phyloP scores from a whole-genome alignment of 2,888 invertebrate genomes.

The Elmis aenea region DNA sequence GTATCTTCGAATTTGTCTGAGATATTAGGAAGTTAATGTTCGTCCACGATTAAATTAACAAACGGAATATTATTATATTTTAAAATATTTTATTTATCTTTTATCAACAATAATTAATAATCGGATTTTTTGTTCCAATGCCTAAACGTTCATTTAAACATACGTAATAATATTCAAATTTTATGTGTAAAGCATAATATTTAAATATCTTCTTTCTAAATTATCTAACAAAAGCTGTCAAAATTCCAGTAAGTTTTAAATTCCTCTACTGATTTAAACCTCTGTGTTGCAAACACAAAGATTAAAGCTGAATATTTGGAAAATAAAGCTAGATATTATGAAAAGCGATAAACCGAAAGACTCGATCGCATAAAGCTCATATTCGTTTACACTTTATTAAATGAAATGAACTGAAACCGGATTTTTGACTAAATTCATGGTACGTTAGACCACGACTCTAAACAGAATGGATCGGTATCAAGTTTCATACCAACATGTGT shows the following conservation, averaged over 20 bases:
- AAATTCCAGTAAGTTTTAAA: conserved; percentile 8
- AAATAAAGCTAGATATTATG: conserved; percentile 12
- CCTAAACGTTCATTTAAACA: too few relatives aligned
- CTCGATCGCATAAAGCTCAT: conserved; percentile 13
- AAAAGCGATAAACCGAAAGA: conserved; percentile 3
- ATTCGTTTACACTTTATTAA: conserved; percentile 14
- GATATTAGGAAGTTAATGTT: too few relatives aligned
- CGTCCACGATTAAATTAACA: too few relatives aligned
- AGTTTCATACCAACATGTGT: conserved; percentile 26
- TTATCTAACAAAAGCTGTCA: conserved; percentile 13
- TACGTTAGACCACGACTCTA: conserved; percentile 24
- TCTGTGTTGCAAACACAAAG: conserved; percentile 11
- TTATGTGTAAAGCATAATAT: too few relatives aligned
- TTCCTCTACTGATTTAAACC: conserved; percentile 10
- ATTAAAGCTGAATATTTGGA: conserved; percentile 10
- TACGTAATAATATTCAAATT: too few relatives aligned
- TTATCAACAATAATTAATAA: too few relatives aligned
- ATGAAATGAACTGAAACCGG: conserved; percentile 26
- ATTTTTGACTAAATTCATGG: conserved; percentile 29
- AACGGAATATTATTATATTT: too few relatives aligned
- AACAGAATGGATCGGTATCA: conserved; percentile 28
- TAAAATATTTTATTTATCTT: too few relatives aligned
- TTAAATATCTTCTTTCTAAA: too few relatives aligned
- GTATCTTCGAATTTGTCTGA: too few relatives aligned
- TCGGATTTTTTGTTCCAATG: too few relatives aligned